phyloP scores from a whole-genome alignment of 1,140 invertebrate genomes.

The Scylla paramamosain region DNA sequence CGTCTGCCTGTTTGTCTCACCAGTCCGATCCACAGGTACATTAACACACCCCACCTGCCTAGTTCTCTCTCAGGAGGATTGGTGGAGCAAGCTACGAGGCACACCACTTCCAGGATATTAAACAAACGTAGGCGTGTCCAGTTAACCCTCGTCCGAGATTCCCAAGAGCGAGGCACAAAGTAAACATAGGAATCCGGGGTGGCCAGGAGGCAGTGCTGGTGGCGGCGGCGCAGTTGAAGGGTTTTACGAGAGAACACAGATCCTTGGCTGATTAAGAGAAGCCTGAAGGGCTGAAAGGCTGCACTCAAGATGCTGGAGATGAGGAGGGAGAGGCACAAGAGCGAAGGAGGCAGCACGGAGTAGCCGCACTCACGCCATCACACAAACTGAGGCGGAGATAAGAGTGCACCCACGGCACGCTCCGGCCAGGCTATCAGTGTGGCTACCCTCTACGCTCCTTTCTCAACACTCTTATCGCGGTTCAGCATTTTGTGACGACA shows the following conservation, averaged over 20 bases:
- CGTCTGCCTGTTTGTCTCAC: background rate
- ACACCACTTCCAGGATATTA: background rate
- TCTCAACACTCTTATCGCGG: background rate
- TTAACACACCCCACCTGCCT: background rate
- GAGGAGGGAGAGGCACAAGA: background rate
- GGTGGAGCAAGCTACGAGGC: background rate
- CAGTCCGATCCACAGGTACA: background rate
- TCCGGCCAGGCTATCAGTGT: background rate
- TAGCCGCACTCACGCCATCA: background rate
- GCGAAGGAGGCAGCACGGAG: background rate
- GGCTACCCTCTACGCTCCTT: background rate
- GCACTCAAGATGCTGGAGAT: background rate
- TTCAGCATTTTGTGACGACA: background rate
- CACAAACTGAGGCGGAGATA: constrained; percentile 10
- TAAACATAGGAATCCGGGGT: background rate
- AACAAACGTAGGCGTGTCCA: background rate
- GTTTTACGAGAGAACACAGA: background rate
- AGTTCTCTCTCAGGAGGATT: background rate
- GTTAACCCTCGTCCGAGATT: background rate
- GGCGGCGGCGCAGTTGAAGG: background rate
- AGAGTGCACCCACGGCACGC: background rate
- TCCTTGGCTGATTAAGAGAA: background rate
- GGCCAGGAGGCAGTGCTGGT: background rate
- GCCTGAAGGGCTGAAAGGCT: background rate
- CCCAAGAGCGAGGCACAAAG: background rate